Base-by-base conservation (phyloP, 2,888 invertebrate species). In the Cephalotes varians region DNA sequence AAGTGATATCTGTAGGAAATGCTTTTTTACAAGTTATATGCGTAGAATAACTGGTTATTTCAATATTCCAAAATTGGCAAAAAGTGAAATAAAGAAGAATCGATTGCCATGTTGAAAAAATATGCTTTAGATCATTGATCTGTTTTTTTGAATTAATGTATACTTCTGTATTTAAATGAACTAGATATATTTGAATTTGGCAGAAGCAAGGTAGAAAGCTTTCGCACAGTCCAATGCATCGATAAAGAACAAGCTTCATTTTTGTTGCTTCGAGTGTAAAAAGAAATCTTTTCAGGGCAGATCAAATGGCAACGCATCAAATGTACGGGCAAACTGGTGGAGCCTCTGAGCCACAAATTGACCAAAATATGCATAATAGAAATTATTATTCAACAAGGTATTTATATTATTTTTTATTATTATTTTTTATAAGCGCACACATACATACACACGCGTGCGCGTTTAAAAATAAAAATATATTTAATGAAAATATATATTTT, bases 321-420 rank as follows among this genome's bases (percentile, higher is more conserved):
- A 91, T 94, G 90, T 94, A 93, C 87, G 92, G 92, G 54, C 93
- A 93, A 90, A 91, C 92, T 73, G 92, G 92, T 84, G 91, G 91
- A 85, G 86, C 93, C 49, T 81, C 85, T 21, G 94, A 94, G 37
- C 92, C 92, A 77, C 93, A 92, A 84, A 92, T 94, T 54, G 94
- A 94, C 81, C 93, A 93, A 91, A 94, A 91, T 74, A 93, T 94
- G 92, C 93, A 94, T 91, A 91, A 94, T 82, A 92, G 94, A 88
- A 93, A 91, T 86, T 86, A 82, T 60, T 88, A 90, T 83, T 88
- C 86, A 9, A 90, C 90, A 58, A 87, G 90, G 90, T 90, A 82
- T n/a, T 15, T 12, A 12, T 71, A 51, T 28, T 73, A 60, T 21
- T 51, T 49, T 44, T 76, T 40, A 12, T 34, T 28, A 2, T 28